Conservation (phyloP, 1,140 invertebrate species). For the Drosophila quadrilineata region DNA sequence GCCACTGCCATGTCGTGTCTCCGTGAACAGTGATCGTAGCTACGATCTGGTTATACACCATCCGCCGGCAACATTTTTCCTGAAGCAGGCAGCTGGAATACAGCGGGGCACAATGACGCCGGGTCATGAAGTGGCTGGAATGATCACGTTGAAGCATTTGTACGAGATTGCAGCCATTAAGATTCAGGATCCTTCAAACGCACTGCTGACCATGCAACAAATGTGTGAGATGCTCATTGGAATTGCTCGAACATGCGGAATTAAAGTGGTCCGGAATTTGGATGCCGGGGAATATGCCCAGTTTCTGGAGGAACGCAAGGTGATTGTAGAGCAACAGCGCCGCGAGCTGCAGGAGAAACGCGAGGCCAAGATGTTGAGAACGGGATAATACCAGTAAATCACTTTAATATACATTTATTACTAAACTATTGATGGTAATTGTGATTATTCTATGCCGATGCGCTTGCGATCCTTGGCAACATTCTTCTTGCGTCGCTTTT, state of each 20-base stretch:
- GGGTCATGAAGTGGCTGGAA: constrained; percentile 92
- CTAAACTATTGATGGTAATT: constrained; percentile 62
- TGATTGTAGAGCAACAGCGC: constrained; percentile 88
- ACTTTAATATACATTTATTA: constrained; percentile 58
- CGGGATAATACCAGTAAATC: constrained; percentile 81
- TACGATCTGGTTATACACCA: constrained; percentile 92
- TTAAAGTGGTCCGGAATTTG: constrained; percentile 92
- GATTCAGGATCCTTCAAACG: constrained; percentile 89
- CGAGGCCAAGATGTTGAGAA: constrained; percentile 96
- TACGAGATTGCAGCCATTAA: constrained; percentile 99
- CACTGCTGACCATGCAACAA: constrained; percentile 84
- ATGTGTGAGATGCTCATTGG: constrained; percentile 91
- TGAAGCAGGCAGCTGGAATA: constrained; percentile 97
- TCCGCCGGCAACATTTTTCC: constrained; percentile 92
- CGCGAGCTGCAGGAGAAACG: constrained; percentile 91
- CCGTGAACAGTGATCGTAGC: constrained; percentile 92
- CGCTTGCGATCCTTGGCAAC: constrained; percentile 83
- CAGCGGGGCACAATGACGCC: constrained; percentile 90
- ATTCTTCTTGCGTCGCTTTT: constrained; percentile 87
- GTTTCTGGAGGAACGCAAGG: constrained; percentile 91
- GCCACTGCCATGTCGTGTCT: constrained; percentile 91
- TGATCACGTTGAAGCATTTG: constrained; percentile 96
- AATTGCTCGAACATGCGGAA: constrained; percentile 89
- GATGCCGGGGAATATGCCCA: constrained; percentile 91
- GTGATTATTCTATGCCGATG: constrained; percentile 74